A percentile compares a stretch with the other conserved stretches of the same genome.
These are phyloP conservation scores for Leptinotarsa haldemani DNA, from an alignment of 2,888 invertebrate species.

Conservation along the genomic window DNA sequence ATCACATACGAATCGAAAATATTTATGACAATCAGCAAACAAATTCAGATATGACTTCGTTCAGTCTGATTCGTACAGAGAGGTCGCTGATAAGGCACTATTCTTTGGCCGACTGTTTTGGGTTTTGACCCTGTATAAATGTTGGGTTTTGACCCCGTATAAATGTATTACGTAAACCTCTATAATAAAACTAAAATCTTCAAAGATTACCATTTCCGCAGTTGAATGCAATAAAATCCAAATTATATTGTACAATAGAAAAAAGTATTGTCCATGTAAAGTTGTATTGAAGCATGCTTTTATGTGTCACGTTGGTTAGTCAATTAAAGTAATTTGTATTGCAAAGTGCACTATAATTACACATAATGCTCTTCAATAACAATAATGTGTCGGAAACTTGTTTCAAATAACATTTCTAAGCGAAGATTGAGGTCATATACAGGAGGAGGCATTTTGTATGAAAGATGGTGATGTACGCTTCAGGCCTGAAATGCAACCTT, in stretches of 20 bases:
- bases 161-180: neutral
- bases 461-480: neutral
- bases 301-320: neutral
- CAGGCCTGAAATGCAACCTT: too few species aligned
- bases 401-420: neutral
- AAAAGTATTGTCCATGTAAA: neutral
- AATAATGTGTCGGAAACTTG: constrained; percentile 8
- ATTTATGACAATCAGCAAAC: neutral
- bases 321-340: constrained; percentile 11
- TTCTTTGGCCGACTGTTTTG: too few species aligned
- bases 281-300: neutral
- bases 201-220: neutral
- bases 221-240: neutral
- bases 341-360: constrained; percentile 10
- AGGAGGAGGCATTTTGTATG: neutral
- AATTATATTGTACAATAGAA: neutral
- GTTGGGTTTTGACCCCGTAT: neutral
- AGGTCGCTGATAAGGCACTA: too few species aligned
- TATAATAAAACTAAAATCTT: neutral
- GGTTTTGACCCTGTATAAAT: too few species aligned
- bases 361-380: constrained; percentile 13
- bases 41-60: too few species aligned
- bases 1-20: neutral
- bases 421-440: constrained; percentile 10
- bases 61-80: too few species aligned